These are phyloP conservation scores for Pachycephala philippinensis DNA, from an alignment of 2,113 vertebrate genomes.

Conservation along the genomic window DNA sequence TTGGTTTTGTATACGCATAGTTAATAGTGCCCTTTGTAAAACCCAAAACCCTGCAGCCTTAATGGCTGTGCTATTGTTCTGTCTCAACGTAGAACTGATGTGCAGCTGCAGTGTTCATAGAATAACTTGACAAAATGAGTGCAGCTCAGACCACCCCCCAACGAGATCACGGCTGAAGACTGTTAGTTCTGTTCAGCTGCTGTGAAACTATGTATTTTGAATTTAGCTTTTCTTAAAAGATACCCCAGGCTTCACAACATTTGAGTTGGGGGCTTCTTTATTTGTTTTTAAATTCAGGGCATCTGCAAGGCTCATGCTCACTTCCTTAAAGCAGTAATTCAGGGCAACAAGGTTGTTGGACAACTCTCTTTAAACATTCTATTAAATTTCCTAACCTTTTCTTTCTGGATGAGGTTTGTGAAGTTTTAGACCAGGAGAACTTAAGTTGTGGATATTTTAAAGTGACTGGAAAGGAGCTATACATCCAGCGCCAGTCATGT, in stretches of 20 bases:
- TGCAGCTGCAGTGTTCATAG: neutral
- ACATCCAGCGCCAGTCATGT: rapidly evolving
- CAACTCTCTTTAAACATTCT: neutral
- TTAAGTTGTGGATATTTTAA: neutral
- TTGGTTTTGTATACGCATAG: neutral
- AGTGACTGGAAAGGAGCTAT: neutral
- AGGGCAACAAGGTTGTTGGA: neutral
- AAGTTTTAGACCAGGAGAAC: neutral
- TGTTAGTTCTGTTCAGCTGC: neutral
- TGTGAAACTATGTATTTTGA: neutral
- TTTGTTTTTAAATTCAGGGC: neutral
- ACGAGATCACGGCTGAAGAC: neutral
- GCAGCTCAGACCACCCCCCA: neutral
- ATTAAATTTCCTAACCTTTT: neutral
- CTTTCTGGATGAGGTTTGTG: neutral
- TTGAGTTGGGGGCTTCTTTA: neutral
- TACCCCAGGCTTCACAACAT: neutral
- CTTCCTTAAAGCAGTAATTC: neutral
- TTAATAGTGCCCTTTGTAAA: neutral
- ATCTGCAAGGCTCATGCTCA: neutral
- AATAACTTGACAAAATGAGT: neutral
- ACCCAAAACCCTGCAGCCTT: neutral
- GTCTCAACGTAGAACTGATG: neutral
- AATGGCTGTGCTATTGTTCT: neutral
- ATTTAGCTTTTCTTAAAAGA: neutral